Percentiles rank a stretch among this genome's conserved stretches.
These are phyloP conservation scores for Ambastaia sidthimunki DNA, from an alignment of 2,797 vertebrate species.

Conservation along the genomic window DNA sequence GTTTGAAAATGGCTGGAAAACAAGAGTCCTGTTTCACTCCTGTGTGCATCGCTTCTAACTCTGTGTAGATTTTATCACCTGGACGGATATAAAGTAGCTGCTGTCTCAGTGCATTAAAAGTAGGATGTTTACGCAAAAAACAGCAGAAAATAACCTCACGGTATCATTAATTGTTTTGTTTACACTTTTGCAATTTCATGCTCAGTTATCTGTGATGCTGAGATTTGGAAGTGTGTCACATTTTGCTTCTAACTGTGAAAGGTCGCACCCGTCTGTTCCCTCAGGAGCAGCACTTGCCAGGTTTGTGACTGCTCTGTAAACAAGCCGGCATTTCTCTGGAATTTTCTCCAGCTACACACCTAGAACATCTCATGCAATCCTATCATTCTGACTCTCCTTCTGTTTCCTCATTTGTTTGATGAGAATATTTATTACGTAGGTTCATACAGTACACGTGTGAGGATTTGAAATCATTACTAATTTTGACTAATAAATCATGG, in stretches of 20 bases:
- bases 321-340: not conserved
- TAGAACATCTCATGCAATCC: not conserved
- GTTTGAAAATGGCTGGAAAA: slow-evolving; percentile 7
- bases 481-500: not conserved
- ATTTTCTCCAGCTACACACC: not conserved
- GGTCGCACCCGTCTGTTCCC: slow-evolving; percentile 32
- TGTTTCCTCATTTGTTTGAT: not conserved
- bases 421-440: too few species aligned
- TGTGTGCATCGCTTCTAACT: too few species aligned
- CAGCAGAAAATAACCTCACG: not conserved
- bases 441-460: not conserved
- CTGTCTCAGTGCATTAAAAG: too few species aligned
- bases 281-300: slow-evolving; percentile 26
- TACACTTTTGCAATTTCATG: not conserved
- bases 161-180: not conserved
- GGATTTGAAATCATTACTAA: not conserved
- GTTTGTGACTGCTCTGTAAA: slow-evolving; percentile 5
- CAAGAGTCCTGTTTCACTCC: too few species aligned
- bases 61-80: not conserved
- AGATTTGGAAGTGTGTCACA: not conserved
- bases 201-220: not conserved
- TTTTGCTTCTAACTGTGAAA: slow-evolving; percentile 38
- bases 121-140: not conserved
- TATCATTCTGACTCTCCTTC: not conserved
- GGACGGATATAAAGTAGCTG: too few species aligned